phyloP scores from a whole-genome alignment of 2,888 invertebrate genomes.

The Carabus problematicus region DNA sequence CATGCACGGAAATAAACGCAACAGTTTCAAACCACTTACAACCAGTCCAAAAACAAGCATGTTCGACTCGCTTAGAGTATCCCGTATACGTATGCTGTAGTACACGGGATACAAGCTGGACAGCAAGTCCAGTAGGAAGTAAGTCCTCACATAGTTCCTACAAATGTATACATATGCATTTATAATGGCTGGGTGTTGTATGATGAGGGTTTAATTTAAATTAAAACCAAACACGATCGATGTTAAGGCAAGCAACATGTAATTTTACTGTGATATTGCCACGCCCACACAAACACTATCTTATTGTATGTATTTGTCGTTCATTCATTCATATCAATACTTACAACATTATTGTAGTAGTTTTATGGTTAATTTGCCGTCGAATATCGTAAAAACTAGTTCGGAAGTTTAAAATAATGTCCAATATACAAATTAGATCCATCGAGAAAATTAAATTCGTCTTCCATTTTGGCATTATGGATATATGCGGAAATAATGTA shows the following conservation, averaged over 20 bases:
- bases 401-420: slow-evolving; percentile 54
- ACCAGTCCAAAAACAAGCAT: background rate
- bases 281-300: too few species aligned
- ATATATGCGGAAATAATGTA: slow-evolving; percentile 12
- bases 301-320: background rate
- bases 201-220: too few species aligned
- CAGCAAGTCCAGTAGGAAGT: slow-evolving; percentile 54
- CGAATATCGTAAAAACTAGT: slow-evolving; percentile 55
- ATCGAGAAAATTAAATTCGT: slow-evolving; percentile 50
- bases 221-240: background rate
- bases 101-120: slow-evolving; percentile 51
- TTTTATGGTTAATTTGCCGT: slow-evolving; percentile 52
- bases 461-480: slow-evolving; percentile 31
- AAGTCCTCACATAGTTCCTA: slow-evolving; percentile 54
- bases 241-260: too few species aligned
- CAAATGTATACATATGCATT: slow-evolving; percentile 1
- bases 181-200: too few species aligned
- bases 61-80: slow-evolving; percentile 14
- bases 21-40: slow-evolving; percentile 13
- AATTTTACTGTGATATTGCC: too few species aligned
- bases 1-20: slow-evolving; percentile 14
- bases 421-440: slow-evolving; percentile 51
- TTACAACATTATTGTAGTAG: slow-evolving; percentile 44
- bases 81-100: slow-evolving; percentile 44
- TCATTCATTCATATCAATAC: slow-evolving; percentile 20